Evolutionary conservation across 2,113 vertebrate species (phyloP), one percentile per base, ranked within the genome.

Genomic region (Centrocercus urophasianus): DNA sequence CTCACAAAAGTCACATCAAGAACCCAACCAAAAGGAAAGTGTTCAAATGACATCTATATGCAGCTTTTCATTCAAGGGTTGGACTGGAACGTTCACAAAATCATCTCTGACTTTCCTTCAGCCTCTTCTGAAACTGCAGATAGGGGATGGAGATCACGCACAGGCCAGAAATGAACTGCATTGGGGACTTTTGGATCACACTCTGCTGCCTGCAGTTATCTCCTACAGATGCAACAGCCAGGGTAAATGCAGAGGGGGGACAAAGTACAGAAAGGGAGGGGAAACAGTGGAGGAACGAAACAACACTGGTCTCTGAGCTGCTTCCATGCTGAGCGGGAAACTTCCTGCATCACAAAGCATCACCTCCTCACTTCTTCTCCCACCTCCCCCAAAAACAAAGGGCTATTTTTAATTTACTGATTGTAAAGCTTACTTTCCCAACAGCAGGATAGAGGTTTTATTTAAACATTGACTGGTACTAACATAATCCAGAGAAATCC

Each of bases 401-500:
- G 43, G 6, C 34, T 84, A 1, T 72, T 84, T 89, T 78, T 47
- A 87, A 48, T 92, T 89, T 74, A 75, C 47, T 78, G 74, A 71
- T 67, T 75, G 57, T 30, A 84, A 86, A 87, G 69, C 80, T 88
- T 88, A 8, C 57, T 84, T 90, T 86, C 52, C 24, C 56, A 75
- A 61, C 22, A 65, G 89, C 77, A 93, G 59, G 52, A 65, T 4
- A 84, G 61, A 92, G 11, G 21, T 84, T 93, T 92, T 91, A 96
- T 92, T 95, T 92, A 65, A 95, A 87, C 43, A 87, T 77, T 52
- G 93, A 93, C 74, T 92, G 73, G 28, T 64, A 81, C 38, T 84
- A 84, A 67, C 66, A 32, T 93, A 95, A 96, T 89, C 84, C 94
- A 79, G 57, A 48, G 72, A 92, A 92, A 95, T 93, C 86, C 57